Percentiles rank a stretch among this genome's conserved stretches.
These are phyloP conservation scores for Mastacembelus armatus DNA, from an alignment of 2,797 vertebrate genomes.

Conservation along the genomic window DNA sequence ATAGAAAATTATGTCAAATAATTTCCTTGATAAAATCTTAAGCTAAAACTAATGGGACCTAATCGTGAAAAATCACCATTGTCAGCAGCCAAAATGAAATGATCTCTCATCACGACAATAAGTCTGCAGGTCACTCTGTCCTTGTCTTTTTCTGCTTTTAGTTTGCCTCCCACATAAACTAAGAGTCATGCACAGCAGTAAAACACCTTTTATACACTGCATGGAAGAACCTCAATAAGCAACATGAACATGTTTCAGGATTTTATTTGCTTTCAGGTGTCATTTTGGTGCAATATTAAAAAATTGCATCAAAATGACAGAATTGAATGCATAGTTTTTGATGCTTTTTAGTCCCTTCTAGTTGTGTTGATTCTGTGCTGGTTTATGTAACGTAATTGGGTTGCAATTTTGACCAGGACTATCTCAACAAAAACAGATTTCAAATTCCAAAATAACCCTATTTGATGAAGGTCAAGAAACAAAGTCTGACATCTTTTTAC, in stretches of 20 bases:
- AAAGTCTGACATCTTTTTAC: not conserved
- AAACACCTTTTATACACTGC: not conserved
- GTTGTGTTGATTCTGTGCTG: slow-evolving; percentile 2
- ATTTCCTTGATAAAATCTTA: slow-evolving; percentile 56
- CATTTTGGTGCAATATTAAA: slow-evolving; percentile 12
- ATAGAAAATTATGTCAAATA: slow-evolving; percentile 40
- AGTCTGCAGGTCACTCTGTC: slow-evolving; percentile 49
- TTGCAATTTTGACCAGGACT: not conserved
- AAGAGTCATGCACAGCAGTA: not conserved
- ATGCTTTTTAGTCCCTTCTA: not conserved
- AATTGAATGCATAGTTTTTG: not conserved
- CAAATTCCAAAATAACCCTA: slow-evolving; percentile 4
- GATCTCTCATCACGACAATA: slow-evolving; percentile 39
- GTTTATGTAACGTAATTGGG: slow-evolving; percentile 5
- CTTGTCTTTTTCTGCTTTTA: slow-evolving; percentile 43
- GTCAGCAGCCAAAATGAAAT: slow-evolving; percentile 45
- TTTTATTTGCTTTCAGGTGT: not conserved
- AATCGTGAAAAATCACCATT: slow-evolving; percentile 62
- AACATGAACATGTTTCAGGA: not conserved
- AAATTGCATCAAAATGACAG: not conserved
- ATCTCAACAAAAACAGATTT: slow-evolving; percentile 25
- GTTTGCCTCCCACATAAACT: slow-evolving; percentile 12
- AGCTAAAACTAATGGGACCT: slow-evolving; percentile 60
- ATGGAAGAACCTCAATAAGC: not conserved
- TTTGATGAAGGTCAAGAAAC: not conserved